phyloP scores from a whole-genome alignment of 2,113 vertebrate genomes.

The Neopipo cinnamomea region DNA sequence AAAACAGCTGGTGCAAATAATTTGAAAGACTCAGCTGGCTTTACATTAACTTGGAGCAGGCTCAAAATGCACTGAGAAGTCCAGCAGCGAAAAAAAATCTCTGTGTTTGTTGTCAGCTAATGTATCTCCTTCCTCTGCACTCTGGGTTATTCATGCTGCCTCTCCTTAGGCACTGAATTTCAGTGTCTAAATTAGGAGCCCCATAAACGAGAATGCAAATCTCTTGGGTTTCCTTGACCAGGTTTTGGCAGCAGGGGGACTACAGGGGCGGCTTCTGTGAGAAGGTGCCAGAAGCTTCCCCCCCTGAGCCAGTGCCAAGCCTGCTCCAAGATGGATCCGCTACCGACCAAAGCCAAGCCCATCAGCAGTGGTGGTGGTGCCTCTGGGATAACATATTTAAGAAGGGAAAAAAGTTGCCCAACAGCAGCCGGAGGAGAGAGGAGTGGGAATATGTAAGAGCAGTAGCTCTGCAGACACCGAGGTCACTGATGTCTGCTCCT shows the following conservation, averaged over 20 bases:
- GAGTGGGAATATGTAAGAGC: background rate
- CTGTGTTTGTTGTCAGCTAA: background rate
- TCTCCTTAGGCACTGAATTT: background rate
- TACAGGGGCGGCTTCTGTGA: background rate
- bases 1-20: background rate
- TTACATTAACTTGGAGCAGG: background rate
- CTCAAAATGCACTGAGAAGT: background rate
- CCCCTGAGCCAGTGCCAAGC: background rate
- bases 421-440: background rate
- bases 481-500: background rate
- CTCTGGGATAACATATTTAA: background rate
- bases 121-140: background rate
- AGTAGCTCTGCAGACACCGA: background rate
- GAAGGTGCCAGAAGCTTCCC: background rate
- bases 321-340: rapidly evolving
- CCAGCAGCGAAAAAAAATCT: background rate
- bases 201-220: background rate
- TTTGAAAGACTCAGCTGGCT: background rate
- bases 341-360: background rate
- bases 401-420: background rate
- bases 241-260: background rate
- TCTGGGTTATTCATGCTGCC: background rate
- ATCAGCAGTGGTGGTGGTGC: rapidly evolving
- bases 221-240: background rate
- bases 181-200: background rate